phyloP scores from a whole-genome alignment of 2,797 vertebrate genomes.

The Kryptolebias ocellatus region DNA sequence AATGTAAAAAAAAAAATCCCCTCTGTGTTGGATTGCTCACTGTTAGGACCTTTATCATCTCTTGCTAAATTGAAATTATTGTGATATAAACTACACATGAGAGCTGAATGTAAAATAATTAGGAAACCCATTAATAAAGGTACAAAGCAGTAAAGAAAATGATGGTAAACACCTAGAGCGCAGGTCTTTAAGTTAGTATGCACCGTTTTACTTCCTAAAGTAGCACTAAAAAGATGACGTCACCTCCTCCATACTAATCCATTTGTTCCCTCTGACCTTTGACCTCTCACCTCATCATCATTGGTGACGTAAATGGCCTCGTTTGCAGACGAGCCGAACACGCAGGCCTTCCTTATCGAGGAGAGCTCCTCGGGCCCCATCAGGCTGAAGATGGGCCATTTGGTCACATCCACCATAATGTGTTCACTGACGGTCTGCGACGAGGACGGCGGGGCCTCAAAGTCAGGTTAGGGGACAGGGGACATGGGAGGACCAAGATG shows the following conservation, averaged over 20 bases:
- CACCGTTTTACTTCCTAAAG: background rate
- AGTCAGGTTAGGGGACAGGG: constrained; percentile 7
- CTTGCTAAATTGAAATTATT: too few species aligned
- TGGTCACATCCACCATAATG: constrained; percentile 93
- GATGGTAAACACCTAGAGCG: background rate
- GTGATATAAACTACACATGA: background rate
- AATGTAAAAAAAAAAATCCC: too few species aligned
- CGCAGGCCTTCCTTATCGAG: constrained; percentile 88
- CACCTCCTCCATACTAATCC: background rate
- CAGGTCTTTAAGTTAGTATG: background rate
- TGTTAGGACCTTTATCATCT: too few species aligned
- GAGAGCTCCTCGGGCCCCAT: constrained; percentile 87
- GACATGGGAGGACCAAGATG: background rate
- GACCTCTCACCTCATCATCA: constrained; percentile 87
- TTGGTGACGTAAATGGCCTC: constrained; percentile 92
- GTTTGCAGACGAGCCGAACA: constrained; percentile 93
- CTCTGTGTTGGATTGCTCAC: too few species aligned
- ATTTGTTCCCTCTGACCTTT: background rate
- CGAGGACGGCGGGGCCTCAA: constrained; percentile 1
- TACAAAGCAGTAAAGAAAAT: background rate
- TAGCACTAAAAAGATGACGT: background rate
- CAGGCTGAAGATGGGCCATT: constrained; percentile 96
- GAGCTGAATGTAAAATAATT: background rate
- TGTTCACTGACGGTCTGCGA: constrained; percentile 13
- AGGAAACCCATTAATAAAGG: background rate